Evolutionary conservation across 2,113 vertebrate genomes (phyloP).

Genomic region (Otolemur garnettii): DNA sequence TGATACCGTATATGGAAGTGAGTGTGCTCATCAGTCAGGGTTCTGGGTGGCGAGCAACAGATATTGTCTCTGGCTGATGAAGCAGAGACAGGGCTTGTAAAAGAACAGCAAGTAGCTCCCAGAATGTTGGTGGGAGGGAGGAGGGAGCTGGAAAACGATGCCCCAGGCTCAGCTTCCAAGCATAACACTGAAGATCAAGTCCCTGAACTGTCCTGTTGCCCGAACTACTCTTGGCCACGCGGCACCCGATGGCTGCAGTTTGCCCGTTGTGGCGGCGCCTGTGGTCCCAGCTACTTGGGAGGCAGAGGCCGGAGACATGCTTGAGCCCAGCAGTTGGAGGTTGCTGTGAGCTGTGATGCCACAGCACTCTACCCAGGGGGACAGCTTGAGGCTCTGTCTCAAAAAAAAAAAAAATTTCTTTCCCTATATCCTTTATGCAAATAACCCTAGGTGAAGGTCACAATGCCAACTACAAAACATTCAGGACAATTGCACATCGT

Average conservation of each 20-base stretch:
- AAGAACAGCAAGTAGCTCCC: neutral
- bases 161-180: neutral
- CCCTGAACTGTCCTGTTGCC: neutral
- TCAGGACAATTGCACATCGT: neutral
- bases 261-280: too few species aligned
- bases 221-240: accelerated
- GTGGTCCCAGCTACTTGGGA: too few species aligned
- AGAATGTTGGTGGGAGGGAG: neutral
- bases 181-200: neutral
- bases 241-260: accelerated
- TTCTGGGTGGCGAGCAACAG: neutral
- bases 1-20: neutral
- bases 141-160: neutral
- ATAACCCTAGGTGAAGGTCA: neutral
- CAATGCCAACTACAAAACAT: neutral
- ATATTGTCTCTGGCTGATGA: neutral
- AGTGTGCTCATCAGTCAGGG: too few species aligned
- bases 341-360: too few species aligned
- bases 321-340: too few species aligned
- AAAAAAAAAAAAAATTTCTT: neutral
- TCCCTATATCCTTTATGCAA: neutral
- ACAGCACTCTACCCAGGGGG: too few species aligned
- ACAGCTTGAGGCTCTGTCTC: too few species aligned
- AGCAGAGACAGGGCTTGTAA: neutral
- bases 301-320: too few species aligned